Base-by-base conservation (phyloP, 2,113 vertebrate genomes). In the Cranoglanis bouderius region DNA sequence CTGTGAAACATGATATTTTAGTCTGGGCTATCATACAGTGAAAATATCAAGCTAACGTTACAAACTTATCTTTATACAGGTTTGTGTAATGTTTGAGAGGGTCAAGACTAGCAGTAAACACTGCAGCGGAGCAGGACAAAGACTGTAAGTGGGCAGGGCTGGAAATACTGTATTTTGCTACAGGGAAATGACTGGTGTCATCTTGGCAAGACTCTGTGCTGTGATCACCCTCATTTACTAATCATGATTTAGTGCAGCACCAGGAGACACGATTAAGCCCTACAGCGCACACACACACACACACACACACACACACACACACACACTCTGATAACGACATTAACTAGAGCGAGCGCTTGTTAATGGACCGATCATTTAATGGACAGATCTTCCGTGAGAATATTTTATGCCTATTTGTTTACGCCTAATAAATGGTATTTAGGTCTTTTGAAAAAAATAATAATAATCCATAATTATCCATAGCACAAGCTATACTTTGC, bases 151-250 rank as follows among this genome's bases (percentile, higher is more conserved):
- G 82, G 61, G 53, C 77, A 40, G 82, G 35, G 40, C 38, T 84
- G 49, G 82, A 72, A 82, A 86, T 14, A 87, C 82, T 26, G 46
- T 78, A 12, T 75, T 65, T 81, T 51, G 59, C 83, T 51, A 18
- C 32, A 55, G 53, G 65, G 78, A 88, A 91, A 90, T 85, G 26
- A 75, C 77, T 85, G 81, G 63, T 85, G 85, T 88, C 65, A 89
- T 87, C 89, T 67, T 77, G 53, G 51, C 43, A 40, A 85, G 85
- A 88, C 84, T 72, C 87, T 81, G 1, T 40, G 61, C 72, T 85
- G 72, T 86, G 87, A 88, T 87, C 85, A 89, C 85, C 87, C 88
- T 81, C 55, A 88, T 88, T 90, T 89, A 86, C 90, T 90, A 91
- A 90, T 90, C 70, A 88, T 59, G 74, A 78, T 85, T 87, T 84